phyloP scores from a whole-genome alignment of 2,888 invertebrate species.

The Parochlus steinenii region DNA sequence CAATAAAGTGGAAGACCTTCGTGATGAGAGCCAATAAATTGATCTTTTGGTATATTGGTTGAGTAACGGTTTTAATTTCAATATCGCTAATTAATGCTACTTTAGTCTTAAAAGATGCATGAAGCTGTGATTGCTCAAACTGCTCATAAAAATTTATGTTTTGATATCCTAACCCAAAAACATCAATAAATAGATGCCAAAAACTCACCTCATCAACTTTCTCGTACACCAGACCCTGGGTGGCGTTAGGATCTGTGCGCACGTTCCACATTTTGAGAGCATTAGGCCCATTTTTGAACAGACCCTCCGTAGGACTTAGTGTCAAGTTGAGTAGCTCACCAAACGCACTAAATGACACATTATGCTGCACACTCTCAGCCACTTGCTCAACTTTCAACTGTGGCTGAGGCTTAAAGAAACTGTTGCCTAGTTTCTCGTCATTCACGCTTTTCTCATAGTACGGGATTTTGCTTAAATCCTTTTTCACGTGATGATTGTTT shows the following conservation, averaged over 20 bases:
- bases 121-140: too few species aligned
- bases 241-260: conserved; percentile 56
- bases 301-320: conserved; percentile 57
- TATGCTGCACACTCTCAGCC: conserved; percentile 29
- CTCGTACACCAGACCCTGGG: conserved; percentile 63
- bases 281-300: conserved; percentile 48
- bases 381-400: conserved; percentile 16
- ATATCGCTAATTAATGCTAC: too few species aligned
- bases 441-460: conserved; percentile 18
- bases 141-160: too few species aligned
- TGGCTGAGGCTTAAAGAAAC: not conserved
- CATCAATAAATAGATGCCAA: too few species aligned
- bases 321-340: conserved; percentile 58
- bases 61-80: too few species aligned
- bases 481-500: conserved; percentile 27
- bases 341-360: conserved; percentile 64
- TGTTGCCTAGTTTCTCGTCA: not conserved
- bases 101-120: too few species aligned
- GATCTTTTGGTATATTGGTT: too few species aligned
- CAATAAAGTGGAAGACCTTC: too few species aligned
- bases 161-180: too few species aligned
- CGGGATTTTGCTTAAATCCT: conserved; percentile 30
- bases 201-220: conserved; percentile 54
- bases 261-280: conserved; percentile 64
- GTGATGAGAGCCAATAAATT: too few species aligned